Evolutionary conservation across 2,113 vertebrate genomes (phyloP).

Genomic region (Bubo bubo): DNA sequence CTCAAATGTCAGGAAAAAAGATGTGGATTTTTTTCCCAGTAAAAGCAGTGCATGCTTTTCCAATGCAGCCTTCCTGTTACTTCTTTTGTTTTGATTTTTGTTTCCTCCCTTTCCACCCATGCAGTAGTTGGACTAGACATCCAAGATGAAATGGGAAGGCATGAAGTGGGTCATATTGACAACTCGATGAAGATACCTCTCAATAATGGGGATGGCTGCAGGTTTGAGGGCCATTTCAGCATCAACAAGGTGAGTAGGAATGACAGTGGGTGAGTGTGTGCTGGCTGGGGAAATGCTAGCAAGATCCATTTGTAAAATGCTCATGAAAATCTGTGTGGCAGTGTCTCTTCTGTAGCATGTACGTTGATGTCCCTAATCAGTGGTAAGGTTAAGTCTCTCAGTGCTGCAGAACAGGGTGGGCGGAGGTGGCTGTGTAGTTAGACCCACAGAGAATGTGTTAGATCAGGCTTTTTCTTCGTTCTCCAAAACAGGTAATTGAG

Average conservation of each 20-base stretch:
- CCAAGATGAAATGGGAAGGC: conserved; percentile 98
- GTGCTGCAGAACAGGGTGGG: background rate
- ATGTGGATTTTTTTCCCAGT: background rate
- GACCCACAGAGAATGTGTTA: background rate
- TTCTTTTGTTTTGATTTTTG: background rate
- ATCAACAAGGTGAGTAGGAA: conserved; percentile 90
- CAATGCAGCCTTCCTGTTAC: background rate
- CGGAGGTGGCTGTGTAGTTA: background rate
- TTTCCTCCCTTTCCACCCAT: background rate
- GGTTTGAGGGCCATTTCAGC: conserved; percentile 94
- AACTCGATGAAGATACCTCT: conserved; percentile 96
- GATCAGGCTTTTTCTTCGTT: background rate
- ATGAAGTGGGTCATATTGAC: conserved; percentile 97
- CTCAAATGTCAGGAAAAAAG: background rate
- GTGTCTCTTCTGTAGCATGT: background rate
- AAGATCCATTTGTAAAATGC: background rate
- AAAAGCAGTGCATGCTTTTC: background rate
- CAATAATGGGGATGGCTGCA: conserved; percentile 89
- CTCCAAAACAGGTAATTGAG: background rate
- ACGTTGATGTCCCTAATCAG: background rate
- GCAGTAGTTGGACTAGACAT: conserved; percentile 97
- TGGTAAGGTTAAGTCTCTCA: background rate
- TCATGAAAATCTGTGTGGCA: background rate
- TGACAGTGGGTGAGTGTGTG: background rate
- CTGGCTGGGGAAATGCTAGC: background rate